A percentile compares a stretch with the other conserved stretches of the same genome.
These are phyloP conservation scores for human DNA, from an alignment of 2,113 vertebrate species.

Conservation along the genomic window GRCh38 chr20:51872001-51872500, in stretches of 20 bases:
- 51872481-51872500: no score
- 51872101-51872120: conserved; percentile 81
- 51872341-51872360: no score
- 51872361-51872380: no score
- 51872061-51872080: conserved; percentile 87
- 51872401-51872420: no score
- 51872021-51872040: conserved; percentile 76
- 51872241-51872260: conserved; percentile 73
- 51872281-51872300: conserved; percentile 24
- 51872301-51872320: conserved; percentile 67
- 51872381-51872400: no score
- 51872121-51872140: conserved; percentile 85
- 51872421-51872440: no score
- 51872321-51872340: conserved; percentile 9
- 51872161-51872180: conserved; percentile 87
- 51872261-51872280: conserved; percentile 71
- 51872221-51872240: conserved; percentile 75
- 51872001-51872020: conserved; percentile 87
- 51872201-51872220: conserved; percentile 77
- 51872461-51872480: no score
- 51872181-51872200: conserved; percentile 81
- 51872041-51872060: conserved; percentile 79
- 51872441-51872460: no score
- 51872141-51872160: conserved; percentile 88
- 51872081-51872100: conserved; percentile 80